Conservation (phyloP, 2,797 vertebrate genomes). For the Sebastes ruberrimus region DNA sequence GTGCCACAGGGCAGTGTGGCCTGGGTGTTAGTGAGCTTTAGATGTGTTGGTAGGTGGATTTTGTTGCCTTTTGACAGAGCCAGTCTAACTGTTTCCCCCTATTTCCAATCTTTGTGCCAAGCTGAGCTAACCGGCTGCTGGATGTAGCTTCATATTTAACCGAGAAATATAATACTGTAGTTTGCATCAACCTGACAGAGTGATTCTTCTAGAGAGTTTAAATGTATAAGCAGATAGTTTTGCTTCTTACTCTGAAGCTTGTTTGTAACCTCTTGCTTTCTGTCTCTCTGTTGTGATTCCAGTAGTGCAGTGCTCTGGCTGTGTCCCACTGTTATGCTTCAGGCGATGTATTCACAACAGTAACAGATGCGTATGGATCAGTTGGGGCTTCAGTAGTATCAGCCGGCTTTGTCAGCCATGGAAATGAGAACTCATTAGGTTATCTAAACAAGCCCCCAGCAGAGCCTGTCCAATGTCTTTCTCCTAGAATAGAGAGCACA, state of each 20-base stretch:
- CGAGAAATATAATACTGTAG: not conserved
- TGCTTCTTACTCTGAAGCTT: not conserved
- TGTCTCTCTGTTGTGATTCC: constrained; percentile 1
- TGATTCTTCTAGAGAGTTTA: not conserved
- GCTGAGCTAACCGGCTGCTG: too few species aligned
- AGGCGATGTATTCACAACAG: constrained; percentile 40
- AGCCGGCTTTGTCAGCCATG: constrained; percentile 49
- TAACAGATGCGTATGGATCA: constrained; percentile 57
- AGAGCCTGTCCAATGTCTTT: constrained; percentile 25
- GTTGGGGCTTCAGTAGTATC: constrained; percentile 41
- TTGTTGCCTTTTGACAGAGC: too few species aligned
- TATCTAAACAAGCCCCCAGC: constrained; percentile 60
- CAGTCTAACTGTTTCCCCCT: too few species aligned
- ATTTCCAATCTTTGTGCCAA: too few species aligned
- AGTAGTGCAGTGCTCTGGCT: not conserved
- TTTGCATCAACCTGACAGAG: not conserved
- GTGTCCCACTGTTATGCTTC: constrained; percentile 12
- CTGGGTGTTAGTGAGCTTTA: too few species aligned
- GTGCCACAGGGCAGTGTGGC: too few species aligned
- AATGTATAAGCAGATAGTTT: not conserved
- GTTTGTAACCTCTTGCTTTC: not conserved
- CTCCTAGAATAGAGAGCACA: not conserved
- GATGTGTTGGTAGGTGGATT: too few species aligned
- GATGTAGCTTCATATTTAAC: too few species aligned
- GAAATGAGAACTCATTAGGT: constrained; percentile 69